Evolutionary conservation across 2,113 vertebrate genomes (phyloP), one percentile per base, ranked within the genome.

Genomic region (Tringa solitaria): DNA sequence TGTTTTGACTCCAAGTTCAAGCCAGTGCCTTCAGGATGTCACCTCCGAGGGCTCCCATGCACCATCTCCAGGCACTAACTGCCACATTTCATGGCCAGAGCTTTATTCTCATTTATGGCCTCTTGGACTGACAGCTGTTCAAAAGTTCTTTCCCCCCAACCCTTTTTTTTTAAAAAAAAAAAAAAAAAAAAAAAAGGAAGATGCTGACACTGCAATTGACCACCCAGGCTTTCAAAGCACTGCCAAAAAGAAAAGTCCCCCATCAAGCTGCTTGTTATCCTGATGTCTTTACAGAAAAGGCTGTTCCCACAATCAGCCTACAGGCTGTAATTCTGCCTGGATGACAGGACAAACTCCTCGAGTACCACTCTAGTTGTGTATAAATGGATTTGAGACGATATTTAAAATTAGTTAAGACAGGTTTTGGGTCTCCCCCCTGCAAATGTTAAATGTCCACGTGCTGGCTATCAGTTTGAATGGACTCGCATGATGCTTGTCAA

Each of bases 151-250:
- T 14, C 17, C 21, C 3, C 3, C 1, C 3, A 4, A 4, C 1
- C 3, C 6, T 10, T 27, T 45, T 18, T 13, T n/a, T n/a, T 73
- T 41, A n/a, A n/a, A 23, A 59, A 64, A 77, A 50, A 43, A 54
- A 48, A 53, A 27, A 59, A 60, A 77, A 45, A 43, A 54, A 35
- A 33, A 70, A 39, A 48, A 37, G 51, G 43, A 87, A 89, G 90
- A 92, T 95, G 94, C 84, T 95, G 87, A 94, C 84, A 50, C 50
- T 57, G 72, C 59, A 57, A 91, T 72, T 74, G 96, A 89, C 95
- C 96, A 96, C 94, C 92, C 96, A 95, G 77, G 77, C 37, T 90
- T 95, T 93, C 86, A 96, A 97, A 96, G 89, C 73, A 87, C 56
- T 61, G 69, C 39, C 64, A 81, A 50, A 81, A 87, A 76, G 80